phyloP scores from a whole-genome alignment of 2,888 invertebrate species.

The Gastrophysa polygoni region DNA sequence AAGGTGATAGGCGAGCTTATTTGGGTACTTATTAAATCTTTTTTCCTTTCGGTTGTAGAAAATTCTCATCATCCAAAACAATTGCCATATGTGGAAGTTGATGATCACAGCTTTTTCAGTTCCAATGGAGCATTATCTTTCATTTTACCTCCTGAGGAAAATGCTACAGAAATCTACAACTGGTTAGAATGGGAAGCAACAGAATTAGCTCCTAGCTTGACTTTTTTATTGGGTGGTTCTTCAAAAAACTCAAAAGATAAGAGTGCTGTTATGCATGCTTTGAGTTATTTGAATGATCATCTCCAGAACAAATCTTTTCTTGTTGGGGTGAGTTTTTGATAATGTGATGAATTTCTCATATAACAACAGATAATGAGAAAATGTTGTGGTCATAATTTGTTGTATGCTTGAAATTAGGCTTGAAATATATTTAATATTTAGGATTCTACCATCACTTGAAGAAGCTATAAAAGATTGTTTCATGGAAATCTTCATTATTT shows the following conservation, averaged over 20 bases:
- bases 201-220: slow-evolving; percentile 64
- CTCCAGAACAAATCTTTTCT: slow-evolving; percentile 64
- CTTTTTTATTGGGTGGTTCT: slow-evolving; percentile 61
- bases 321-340: slow-evolving; percentile 61
- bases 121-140: slow-evolving; percentile 73
- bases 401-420: no score
- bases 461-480: no score
- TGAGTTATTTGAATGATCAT: slow-evolving; percentile 64
- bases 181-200: slow-evolving; percentile 73
- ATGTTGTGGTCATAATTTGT: slow-evolving; percentile 15
- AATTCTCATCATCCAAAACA: slow-evolving; percentile 62
- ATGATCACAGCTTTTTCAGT: slow-evolving; percentile 69
- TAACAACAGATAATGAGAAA: neutral
- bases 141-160: slow-evolving; percentile 61
- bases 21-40: no score
- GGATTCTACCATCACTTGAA: no score
- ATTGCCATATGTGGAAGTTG: slow-evolving; percentile 70
- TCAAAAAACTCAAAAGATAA: slow-evolving; percentile 62
- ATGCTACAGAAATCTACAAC: slow-evolving; percentile 58
- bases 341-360: neutral
- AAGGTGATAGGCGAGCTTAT: no score
- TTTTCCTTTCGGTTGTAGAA: slow-evolving; percentile 59
- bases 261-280: slow-evolving; percentile 62
- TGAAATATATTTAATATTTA: no score
- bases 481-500: no score